These are phyloP conservation scores for Haliaeetus albicilla DNA, from an alignment of 2,797 vertebrate genomes.

Conservation along the genomic window DNA sequence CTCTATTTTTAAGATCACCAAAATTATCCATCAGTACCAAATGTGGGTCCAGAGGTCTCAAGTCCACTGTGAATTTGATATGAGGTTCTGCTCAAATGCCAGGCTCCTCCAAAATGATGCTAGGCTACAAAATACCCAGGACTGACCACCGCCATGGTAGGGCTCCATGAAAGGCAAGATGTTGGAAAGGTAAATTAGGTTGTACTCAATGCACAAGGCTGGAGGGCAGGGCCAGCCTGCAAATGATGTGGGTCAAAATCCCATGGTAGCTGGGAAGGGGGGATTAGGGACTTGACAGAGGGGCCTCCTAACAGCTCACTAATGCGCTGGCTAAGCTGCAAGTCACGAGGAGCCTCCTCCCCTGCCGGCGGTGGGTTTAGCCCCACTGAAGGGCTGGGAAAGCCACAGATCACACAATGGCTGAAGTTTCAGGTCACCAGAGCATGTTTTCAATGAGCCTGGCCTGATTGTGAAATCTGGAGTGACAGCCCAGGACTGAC, in stretches of 20 bases:
- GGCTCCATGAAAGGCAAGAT: neutral
- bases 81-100: neutral
- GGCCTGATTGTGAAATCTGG: neutral
- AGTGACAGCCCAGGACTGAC: neutral
- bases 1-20: neutral
- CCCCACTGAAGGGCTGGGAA: neutral
- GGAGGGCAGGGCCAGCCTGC: neutral
- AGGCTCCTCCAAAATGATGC: neutral
- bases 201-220: neutral
- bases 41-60: neutral
- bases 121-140: neutral
- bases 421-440: neutral
- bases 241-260: neutral
- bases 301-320: neutral
- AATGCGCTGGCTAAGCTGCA: neutral
- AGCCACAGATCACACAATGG: neutral
- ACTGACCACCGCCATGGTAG: accelerated
- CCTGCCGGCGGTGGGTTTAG: neutral
- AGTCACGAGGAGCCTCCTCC: slow-evolving; percentile 13
- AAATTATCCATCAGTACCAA: neutral
- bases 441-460: neutral
- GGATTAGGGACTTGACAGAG: neutral
- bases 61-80: neutral
- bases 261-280: neutral
- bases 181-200: neutral